Conservation (phyloP, 2,113 vertebrate genomes). For the Brienomyrus longianalis region DNA sequence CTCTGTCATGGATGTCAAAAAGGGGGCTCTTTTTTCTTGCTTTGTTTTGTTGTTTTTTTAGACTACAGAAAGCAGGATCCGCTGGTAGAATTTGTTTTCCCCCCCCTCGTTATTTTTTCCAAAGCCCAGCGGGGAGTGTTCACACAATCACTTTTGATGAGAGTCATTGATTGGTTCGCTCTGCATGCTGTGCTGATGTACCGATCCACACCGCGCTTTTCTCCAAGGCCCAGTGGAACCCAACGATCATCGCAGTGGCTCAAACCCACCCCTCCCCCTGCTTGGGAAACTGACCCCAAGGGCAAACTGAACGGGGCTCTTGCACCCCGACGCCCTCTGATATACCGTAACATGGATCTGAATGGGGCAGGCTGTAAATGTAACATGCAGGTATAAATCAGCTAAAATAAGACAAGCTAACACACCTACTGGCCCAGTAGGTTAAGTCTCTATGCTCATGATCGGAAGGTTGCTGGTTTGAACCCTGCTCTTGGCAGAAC, state of each 20-base stretch:
- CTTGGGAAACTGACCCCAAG: neutral
- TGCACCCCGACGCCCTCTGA: neutral
- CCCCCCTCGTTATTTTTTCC: neutral
- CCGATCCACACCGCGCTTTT: neutral
- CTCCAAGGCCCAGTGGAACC: neutral
- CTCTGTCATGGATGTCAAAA: neutral
- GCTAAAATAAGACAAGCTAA: neutral
- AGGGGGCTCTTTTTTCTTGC: neutral
- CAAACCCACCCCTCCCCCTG: neutral
- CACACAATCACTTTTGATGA: slow-evolving; percentile 7
- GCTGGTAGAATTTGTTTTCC: neutral
- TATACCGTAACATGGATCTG: neutral
- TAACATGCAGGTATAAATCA: neutral
- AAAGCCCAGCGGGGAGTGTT: neutral
- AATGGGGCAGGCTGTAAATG: neutral
- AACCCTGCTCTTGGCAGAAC: neutral
- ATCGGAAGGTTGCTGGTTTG: neutral
- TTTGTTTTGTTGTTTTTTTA: neutral
- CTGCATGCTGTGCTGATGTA: neutral
- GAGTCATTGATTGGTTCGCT: neutral
- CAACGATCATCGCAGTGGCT: neutral
- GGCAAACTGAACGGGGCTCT: neutral
- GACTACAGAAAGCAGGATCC: neutral
- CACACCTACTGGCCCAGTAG: neutral
- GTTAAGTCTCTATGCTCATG: neutral